Evolutionary conservation across 2,888 invertebrate species (phyloP), one percentile per base, ranked within the genome.

Genomic region (Amorpha juglandis): DNA sequence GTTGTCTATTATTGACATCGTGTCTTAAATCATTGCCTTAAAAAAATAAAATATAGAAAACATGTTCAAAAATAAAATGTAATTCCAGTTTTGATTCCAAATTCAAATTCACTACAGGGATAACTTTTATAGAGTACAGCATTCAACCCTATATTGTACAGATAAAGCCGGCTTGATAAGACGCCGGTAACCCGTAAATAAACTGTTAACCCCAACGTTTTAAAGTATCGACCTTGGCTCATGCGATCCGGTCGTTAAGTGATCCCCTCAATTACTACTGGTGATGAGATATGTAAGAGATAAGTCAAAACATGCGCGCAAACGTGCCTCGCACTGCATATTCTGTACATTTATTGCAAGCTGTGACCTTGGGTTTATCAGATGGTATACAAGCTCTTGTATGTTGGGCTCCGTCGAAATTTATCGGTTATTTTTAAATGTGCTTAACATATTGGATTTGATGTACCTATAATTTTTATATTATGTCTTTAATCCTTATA

Each of bases 221-320:
- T 74, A 70, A 65, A 65, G 65, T 47, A 19, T 33, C 74, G 82
- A 77, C 87, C 89, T 86, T 86, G 84, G 68, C 68, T 75, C 89
- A 87, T 84, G 88, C 87, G 78, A 86, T 80, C 73, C 70, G 71
- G 69, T 78, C 80, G 78, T 82, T 81, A 78, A 74, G 72, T 66
- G 72, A 69, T 74, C 71, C 69, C 71, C 64, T 78, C 80, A 80
- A 80, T 81, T 82, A 82, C 69, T 63, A 48, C 63, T 65, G 58
- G 19, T 27, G 58, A 16, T 42, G 58, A 16, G 48, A 63, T 48
- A 63, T 42, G 48, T 58, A 58, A n/a, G 45, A 42, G 58, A 58
- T 58, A 58, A 58, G 38, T 58, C 42, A 42, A 16, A 12, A 58
- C 38, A 55, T 38, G 58, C 58, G 19, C 35, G 11, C 38, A 16